Percentiles rank a stretch among this genome's conserved stretches.
phyloP scores from a whole-genome alignment of 2,113 vertebrate genomes.

The Chitala chitala region DNA sequence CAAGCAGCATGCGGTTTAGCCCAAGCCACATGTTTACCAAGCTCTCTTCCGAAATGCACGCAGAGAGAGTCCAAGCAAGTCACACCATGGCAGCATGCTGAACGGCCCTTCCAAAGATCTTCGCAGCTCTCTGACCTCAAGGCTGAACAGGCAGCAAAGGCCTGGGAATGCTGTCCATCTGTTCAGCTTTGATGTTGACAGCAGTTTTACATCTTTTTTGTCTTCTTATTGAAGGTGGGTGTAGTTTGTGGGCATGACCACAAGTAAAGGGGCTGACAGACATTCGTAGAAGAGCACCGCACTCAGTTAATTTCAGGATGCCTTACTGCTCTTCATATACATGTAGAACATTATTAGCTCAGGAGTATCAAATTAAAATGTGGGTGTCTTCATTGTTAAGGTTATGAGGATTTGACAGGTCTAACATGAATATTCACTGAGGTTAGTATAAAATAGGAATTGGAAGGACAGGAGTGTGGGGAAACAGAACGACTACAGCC shows the following conservation, averaged over 20 bases:
- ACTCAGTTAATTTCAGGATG: constrained; percentile 54
- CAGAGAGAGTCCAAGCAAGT: not conserved
- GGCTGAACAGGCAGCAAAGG: constrained; percentile 45
- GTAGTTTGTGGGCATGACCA: constrained; percentile 47
- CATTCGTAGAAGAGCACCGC: constrained; percentile 66
- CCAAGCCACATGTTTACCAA: not conserved
- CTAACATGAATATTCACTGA: constrained; percentile 57
- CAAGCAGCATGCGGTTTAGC: not conserved
- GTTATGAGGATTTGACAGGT: constrained; percentile 64
- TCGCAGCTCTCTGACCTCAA: not conserved
- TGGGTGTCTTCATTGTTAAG: constrained; percentile 62
- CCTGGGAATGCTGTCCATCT: constrained; percentile 52
- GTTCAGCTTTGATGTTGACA: constrained; percentile 57
- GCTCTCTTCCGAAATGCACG: not conserved
- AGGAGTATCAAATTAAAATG: constrained; percentile 70
- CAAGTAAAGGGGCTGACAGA: constrained; percentile 50
- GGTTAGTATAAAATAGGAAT: constrained; percentile 28
- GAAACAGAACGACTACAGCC: no score
- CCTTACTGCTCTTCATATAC: constrained; percentile 64
- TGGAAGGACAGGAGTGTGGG: no score
- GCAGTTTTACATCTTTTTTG: constrained; percentile 19
- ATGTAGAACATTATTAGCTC: constrained; percentile 74
- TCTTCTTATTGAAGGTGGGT: constrained; percentile 40
- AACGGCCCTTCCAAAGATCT: not conserved
- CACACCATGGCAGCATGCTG: not conserved